phyloP scores from a whole-genome alignment of 2,797 vertebrate genomes.

The Channa striata region DNA sequence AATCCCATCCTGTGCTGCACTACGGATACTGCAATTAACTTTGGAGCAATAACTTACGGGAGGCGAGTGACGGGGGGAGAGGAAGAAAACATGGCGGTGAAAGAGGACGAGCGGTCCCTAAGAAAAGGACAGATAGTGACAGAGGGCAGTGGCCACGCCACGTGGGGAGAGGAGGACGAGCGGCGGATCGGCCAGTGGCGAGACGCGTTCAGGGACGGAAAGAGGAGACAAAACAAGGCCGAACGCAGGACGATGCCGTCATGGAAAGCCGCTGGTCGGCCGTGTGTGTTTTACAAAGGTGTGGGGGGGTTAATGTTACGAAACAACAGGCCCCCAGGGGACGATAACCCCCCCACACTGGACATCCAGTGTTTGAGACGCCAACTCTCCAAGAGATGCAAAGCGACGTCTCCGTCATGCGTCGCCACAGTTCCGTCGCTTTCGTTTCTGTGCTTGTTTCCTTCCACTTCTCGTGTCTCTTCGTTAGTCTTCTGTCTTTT shows the following conservation, averaged over 20 bases:
- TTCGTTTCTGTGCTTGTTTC: background rate
- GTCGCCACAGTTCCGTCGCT: no score
- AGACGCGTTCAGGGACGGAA: background rate
- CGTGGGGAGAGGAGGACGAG: background rate
- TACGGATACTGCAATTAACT: conserved; percentile 51
- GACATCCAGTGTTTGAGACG: background rate
- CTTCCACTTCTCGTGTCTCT: no score
- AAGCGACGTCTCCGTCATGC: background rate
- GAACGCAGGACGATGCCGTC: conserved; percentile 34
- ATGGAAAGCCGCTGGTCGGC: conserved; percentile 50
- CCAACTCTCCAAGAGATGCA: background rate
- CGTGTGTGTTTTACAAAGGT: conserved; percentile 18
- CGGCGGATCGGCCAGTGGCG: background rate
- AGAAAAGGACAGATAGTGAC: no score
- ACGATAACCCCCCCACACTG: no score
- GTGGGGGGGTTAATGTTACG: no score
- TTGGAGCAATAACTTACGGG: conserved; percentile 52
- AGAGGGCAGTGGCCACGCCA: no score
- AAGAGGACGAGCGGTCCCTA: background rate
- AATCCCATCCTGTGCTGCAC: conserved; percentile 54
- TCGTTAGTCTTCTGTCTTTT: background rate
- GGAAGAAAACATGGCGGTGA: background rate
- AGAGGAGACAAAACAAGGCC: background rate
- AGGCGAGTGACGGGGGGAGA: background rate
- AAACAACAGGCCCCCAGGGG: no score